Conservation (phyloP, 2,888 invertebrate species). For the Sphaeridia pumilis region DNA sequence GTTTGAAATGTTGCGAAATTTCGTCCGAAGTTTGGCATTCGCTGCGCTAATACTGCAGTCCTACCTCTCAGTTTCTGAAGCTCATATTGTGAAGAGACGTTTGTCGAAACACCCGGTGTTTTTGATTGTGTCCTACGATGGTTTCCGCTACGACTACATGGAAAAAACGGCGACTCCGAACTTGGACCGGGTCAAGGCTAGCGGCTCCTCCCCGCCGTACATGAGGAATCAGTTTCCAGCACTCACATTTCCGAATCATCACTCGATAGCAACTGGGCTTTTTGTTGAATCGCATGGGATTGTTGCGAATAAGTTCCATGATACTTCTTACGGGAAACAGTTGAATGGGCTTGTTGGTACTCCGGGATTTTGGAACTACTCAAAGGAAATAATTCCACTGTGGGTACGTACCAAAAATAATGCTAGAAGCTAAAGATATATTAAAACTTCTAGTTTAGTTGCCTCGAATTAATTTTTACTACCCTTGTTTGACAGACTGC, state of each 20-base stretch:
- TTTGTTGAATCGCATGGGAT: conserved; percentile 61
- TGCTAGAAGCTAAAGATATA: no score
- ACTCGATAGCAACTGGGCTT: conserved; percentile 56
- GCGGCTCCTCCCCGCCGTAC: conserved; percentile 49
- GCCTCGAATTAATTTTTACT: no score
- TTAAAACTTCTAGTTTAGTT: no score
- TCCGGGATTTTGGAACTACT: conserved; percentile 31
- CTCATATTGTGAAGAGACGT: background rate
- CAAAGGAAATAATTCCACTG: conserved; percentile 20
- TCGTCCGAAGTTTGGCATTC: no score
- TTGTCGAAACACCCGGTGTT: conserved; percentile 22
- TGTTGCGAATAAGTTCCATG: conserved; percentile 51
- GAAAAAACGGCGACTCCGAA: conserved; percentile 46
- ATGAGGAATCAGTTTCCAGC: conserved; percentile 54
- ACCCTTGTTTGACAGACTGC: conserved; percentile 36
- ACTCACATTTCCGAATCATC: conserved; percentile 58
- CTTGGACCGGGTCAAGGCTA: conserved; percentile 46
- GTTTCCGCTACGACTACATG: conserved; percentile 57
- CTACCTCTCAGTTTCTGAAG: no score
- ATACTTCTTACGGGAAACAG: conserved; percentile 39
- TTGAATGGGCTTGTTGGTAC: conserved; percentile 14
- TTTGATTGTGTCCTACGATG: conserved; percentile 58
- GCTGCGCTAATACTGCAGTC: no score
- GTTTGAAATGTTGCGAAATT: no score
- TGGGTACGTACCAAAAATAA: conserved; percentile 21